Conservation (phyloP, 2,113 vertebrate species). For the Rhea pennata region DNA sequence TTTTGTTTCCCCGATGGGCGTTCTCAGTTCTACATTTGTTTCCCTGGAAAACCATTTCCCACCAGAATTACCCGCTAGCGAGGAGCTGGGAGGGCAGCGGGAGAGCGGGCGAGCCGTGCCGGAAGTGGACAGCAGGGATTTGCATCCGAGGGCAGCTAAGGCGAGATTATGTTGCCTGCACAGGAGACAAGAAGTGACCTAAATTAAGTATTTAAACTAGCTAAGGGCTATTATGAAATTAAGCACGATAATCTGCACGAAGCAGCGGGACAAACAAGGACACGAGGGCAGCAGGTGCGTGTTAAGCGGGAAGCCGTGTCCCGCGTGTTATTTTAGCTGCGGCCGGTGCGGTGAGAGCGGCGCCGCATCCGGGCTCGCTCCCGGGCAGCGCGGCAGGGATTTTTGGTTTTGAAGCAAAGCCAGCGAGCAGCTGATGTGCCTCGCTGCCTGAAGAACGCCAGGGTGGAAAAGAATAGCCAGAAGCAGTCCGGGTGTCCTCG, state of each 20-base stretch:
- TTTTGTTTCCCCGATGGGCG: background rate
- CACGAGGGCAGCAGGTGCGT: slow-evolving; percentile 56
- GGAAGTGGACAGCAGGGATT: slow-evolving; percentile 52
- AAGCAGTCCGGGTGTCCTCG: background rate
- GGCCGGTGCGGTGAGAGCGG: background rate
- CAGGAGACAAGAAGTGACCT: slow-evolving; percentile 66
- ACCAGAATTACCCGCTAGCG: background rate
- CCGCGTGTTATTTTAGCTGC: background rate
- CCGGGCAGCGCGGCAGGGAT: fast-evolving
- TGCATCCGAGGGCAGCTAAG: slow-evolving; percentile 56
- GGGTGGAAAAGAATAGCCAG: fast-evolving
- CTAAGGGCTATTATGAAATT: slow-evolving; percentile 74
- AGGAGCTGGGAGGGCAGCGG: background rate
- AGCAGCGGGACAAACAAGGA: slow-evolving; percentile 60
- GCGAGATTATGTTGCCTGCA: slow-evolving; percentile 65
- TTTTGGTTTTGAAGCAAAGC: background rate
- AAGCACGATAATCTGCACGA: slow-evolving; percentile 62
- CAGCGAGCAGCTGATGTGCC: background rate
- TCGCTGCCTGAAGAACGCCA: background rate
- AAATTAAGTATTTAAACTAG: slow-evolving; percentile 75
- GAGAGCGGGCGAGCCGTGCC: background rate
- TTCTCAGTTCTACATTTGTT: background rate
- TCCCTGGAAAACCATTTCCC: background rate
- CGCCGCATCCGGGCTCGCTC: fast-evolving
- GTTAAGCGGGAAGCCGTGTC: slow-evolving; percentile 41